Conservation (phyloP, 2,797 vertebrate genomes). For the Chaetodon trifasciatus region DNA sequence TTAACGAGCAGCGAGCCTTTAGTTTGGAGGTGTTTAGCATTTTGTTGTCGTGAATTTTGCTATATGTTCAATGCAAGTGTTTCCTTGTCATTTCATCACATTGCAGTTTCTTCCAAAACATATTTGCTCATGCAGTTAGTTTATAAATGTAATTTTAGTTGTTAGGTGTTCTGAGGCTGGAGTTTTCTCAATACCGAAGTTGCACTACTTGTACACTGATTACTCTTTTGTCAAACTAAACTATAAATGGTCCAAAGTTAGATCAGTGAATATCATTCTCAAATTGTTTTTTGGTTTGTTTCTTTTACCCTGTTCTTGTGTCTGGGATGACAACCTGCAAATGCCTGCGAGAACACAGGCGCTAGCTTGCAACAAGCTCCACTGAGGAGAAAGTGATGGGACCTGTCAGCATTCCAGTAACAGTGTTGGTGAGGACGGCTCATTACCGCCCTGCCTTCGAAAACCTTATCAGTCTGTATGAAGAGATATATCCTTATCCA, state of each 20-base stretch:
- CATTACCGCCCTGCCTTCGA: slow-evolving; percentile 25
- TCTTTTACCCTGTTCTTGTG: not conserved
- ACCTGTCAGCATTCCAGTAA: not conserved
- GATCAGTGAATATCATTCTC: not conserved
- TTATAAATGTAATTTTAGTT: not conserved
- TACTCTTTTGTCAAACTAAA: not conserved
- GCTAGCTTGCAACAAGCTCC: not conserved
- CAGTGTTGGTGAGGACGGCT: slow-evolving; percentile 5
- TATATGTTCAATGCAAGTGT: not conserved
- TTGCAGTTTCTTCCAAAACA: not conserved
- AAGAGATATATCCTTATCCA: slow-evolving; percentile 12
- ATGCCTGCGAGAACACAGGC: not conserved
- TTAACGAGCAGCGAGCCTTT: too few species aligned
- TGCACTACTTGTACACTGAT: not conserved
- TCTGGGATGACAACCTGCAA: not conserved
- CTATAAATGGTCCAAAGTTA: not conserved
- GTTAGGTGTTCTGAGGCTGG: not conserved
- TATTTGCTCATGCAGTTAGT: not conserved
- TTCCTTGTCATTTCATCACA: not conserved
- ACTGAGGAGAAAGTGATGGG: not conserved
- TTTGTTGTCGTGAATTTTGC: not conserved
- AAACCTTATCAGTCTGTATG: not conserved
- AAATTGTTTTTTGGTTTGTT: not conserved
- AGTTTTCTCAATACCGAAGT: not conserved
- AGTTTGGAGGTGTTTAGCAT: too few species aligned